Evolutionary conservation across 2,888 invertebrate species (phyloP).

Genomic region (Rhagonycha lutea): DNA sequence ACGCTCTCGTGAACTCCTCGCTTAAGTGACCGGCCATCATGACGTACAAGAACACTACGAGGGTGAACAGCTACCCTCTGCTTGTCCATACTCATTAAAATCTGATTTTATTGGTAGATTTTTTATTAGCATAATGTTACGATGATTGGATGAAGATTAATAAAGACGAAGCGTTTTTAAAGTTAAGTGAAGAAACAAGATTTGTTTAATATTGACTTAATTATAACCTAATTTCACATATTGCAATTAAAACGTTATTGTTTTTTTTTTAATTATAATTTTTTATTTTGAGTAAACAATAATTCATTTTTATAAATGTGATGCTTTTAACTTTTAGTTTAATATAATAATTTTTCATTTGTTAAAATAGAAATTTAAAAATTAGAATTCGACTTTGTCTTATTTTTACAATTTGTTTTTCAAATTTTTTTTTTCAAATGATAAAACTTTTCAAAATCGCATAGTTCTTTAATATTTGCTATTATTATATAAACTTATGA

Average conservation of each 20-base stretch:
- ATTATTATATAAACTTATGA: too few species aligned
- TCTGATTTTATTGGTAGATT: constrained; percentile 37
- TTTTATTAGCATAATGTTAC: constrained; percentile 17
- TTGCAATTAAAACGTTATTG: neutral
- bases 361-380: too few species aligned
- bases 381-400: too few species aligned
- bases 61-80: constrained; percentile 37
- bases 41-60: constrained; percentile 39
- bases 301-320: too few species aligned
- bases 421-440: too few species aligned
- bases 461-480: too few species aligned
- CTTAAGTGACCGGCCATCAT: constrained; percentile 40
- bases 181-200: neutral
- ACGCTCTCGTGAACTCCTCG: constrained; percentile 36
- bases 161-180: neutral
- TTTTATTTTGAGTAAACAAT: too few species aligned
- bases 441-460: too few species aligned
- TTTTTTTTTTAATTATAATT: neutral
- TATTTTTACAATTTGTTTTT: too few species aligned
- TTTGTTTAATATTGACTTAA: neutral
- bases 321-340: too few species aligned
- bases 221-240: neutral
- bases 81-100: constrained; percentile 38
- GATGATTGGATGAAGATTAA: constrained; percentile 4
- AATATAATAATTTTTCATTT: too few species aligned